Base-by-base conservation (phyloP, 1,140 invertebrate genomes). In the Pomacea maculata region DNA sequence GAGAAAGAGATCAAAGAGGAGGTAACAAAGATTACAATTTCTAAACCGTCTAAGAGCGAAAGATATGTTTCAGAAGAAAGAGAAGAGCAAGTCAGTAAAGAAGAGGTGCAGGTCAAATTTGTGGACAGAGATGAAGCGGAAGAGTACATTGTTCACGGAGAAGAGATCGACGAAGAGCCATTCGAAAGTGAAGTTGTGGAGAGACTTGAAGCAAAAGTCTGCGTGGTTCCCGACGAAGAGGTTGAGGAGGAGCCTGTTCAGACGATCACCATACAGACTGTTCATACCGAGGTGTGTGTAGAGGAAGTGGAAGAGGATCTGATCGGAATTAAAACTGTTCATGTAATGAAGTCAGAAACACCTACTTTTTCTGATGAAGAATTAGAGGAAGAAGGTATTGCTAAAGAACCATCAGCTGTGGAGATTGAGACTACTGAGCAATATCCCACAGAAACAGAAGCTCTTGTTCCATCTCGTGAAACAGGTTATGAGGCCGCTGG, bases 351-450 rank as follows among this genome's bases (percentile, higher is more conserved):
- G 76, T 25, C 68, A 72, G n/a, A 67, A 63, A 25, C 21, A 61
- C 57, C 11, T 17, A 17, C 57, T 17, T 14, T 61, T 55, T 72
- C 78, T 29, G 79, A 80, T 21, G 82, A 84, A 67, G 83, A 85
- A 25, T 79, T 83, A 25, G 84, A 89, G 84, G 90, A 88, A 88
- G 91, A 90, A 54, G 84, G 85, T 72, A 71, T 21, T 45, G 7
- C 54, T 29, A 63, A 83, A 73, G 77, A 78, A 55, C 76, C 75
- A 63, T 70, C 75, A 45, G 80, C 83, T 65, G 80, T 81, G n/a
- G 81, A 85, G 9, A 83, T 89, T 85, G 90, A 89, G 88, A 90
- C 64, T 19, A 54, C 25, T 52, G 34, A 68, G 6, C 34, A 45
- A 45, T 45, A 45, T 14, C 21, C 21, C 54, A 19, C 52, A 21